Percentiles rank a stretch among this genome's conserved stretches.
Evolutionary conservation across 1,140 invertebrate genomes (phyloP).

Genomic region (Thaumetopoea pityocampa): DNA sequence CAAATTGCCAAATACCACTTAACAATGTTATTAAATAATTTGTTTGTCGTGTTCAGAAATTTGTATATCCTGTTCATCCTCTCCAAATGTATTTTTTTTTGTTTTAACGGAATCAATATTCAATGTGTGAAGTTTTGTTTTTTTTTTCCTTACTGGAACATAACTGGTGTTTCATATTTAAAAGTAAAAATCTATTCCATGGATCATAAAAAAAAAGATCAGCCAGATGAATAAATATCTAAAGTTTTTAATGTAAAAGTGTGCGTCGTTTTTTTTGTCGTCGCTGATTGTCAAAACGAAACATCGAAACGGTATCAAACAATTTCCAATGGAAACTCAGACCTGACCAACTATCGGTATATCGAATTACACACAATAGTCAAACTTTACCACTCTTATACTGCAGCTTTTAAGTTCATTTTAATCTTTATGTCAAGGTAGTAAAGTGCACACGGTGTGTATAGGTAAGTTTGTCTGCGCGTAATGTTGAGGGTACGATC

Average conservation of each 20-base stretch:
- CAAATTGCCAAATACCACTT: conserved; percentile 23
- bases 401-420: conserved; percentile 17
- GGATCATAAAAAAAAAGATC: conserved; percentile 9
- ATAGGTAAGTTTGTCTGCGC: conserved; percentile 40
- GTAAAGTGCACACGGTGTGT: conserved; percentile 29
- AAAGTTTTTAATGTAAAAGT: conserved; percentile 12
- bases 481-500: conserved; percentile 57
- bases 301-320: conserved; percentile 50
- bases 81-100: conserved; percentile 33
- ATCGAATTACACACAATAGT: conserved; percentile 65
- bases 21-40: conserved; percentile 51
- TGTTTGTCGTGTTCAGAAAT: conserved; percentile 68
- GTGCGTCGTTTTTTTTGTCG: conserved; percentile 24
- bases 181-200: conserved; percentile 8
- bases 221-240: conserved; percentile 6
- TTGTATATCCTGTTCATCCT: conserved; percentile 56
- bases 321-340: conserved; percentile 48
- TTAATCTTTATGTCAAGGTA: conserved; percentile 26
- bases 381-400: conserved; percentile 45
- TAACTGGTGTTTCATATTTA: conserved; percentile 12
- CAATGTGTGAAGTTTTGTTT: conserved; percentile 19
- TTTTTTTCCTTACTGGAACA: conserved; percentile 8
- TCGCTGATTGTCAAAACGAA: conserved; percentile 33
- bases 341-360: conserved; percentile 53
- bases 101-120: conserved; percentile 20